Conservation (phyloP, 2,113 vertebrate genomes). For the Alligator mississippiensis region DNA sequence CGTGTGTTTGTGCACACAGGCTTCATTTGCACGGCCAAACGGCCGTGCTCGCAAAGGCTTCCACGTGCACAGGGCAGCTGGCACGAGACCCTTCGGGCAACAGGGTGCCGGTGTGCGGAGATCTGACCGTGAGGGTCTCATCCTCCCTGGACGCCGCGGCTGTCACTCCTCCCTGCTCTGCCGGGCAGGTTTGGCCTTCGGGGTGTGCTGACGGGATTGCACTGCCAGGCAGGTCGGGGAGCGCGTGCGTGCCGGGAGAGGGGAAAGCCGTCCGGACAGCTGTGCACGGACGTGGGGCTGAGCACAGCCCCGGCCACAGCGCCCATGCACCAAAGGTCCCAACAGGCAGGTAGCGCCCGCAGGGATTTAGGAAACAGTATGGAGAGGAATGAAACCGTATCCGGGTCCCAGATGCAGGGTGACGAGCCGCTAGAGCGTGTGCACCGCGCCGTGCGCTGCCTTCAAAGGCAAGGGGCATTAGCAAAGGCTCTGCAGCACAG, state of each 20-base stretch:
- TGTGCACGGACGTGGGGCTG: too few relatives aligned
- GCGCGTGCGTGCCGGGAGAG: too few relatives aligned
- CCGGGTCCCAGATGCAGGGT: too few relatives aligned
- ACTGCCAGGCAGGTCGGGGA: neutral
- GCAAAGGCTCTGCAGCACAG: too few relatives aligned
- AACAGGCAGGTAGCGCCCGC: neutral
- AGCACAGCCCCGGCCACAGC: neutral
- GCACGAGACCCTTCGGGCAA: neutral
- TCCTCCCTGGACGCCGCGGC: neutral
- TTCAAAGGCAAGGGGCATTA: neutral
- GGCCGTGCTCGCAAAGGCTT: accelerated
- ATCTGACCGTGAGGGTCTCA: neutral
- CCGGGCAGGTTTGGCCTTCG: accelerated
- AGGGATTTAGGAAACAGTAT: neutral
- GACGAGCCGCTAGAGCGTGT: too few relatives aligned
- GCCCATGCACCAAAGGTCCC: neutral
- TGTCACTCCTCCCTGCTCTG: neutral
- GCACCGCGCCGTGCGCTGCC: neutral
- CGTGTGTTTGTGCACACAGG: neutral
- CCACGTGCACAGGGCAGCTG: accelerated
- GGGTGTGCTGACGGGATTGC: accelerated
- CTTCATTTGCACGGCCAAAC: neutral
- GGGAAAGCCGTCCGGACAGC: neutral
- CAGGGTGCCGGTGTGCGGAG: accelerated
- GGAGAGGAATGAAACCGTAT: too few relatives aligned